Percentiles rank a stretch among this genome's conserved stretches.
Evolutionary conservation across 2,797 vertebrate species (phyloP).

Genomic region (Cuculus canorus): DNA sequence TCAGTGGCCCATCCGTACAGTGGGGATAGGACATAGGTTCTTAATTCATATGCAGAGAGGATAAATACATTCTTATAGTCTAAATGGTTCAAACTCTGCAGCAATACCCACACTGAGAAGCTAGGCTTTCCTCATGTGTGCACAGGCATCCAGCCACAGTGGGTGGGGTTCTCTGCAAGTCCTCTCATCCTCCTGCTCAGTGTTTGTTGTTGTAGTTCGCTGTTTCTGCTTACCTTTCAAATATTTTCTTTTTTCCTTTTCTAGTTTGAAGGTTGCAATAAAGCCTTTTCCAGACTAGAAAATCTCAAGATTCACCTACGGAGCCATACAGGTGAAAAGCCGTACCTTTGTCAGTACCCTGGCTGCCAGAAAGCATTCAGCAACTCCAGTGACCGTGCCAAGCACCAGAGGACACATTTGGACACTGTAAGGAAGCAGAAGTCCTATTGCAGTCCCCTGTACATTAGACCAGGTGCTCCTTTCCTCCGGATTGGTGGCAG

Average conservation of each 20-base stretch:
- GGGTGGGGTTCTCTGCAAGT: background rate
- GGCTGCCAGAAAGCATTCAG: conserved; percentile 98
- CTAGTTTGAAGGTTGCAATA: conserved; percentile 95
- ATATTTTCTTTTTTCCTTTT: conserved; percentile 44
- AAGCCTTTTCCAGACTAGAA: conserved; percentile 96
- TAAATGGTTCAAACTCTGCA: background rate
- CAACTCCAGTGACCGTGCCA: conserved; percentile 97
- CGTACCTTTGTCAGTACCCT: conserved; percentile 91
- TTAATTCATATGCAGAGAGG: background rate
- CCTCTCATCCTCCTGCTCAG: accelerated
- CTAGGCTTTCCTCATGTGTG: background rate
- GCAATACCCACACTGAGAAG: background rate
- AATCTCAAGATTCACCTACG: conserved; percentile 98
- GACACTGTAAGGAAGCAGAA: conserved; percentile 88
- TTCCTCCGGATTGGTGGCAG: background rate
- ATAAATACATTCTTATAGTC: background rate
- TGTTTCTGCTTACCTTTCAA: background rate
- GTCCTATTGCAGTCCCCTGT: background rate
- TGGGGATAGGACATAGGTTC: background rate
- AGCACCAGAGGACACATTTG: conserved; percentile 97
- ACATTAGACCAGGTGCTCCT: background rate
- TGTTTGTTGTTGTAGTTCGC: background rate
- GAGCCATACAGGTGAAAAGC: conserved; percentile 97
- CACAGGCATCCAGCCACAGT: background rate
- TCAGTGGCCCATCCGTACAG: background rate